phyloP scores from a whole-genome alignment of 1,140 invertebrate species.

The Oncopodura yosiiana region DNA sequence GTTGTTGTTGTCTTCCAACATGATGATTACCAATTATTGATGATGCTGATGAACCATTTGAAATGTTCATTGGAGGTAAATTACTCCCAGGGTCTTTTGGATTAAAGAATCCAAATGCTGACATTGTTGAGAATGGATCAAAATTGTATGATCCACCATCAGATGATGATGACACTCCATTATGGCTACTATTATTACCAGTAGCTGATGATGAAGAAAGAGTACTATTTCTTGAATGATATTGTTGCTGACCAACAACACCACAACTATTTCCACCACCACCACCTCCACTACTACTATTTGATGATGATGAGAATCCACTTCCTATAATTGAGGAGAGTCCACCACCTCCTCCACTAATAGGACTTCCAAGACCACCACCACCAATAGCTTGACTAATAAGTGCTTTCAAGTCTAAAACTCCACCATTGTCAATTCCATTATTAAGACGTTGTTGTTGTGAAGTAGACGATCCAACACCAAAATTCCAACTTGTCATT shows the following conservation, averaged over 20 bases:
- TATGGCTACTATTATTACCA: too few relatives aligned
- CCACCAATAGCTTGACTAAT: slow-evolving; percentile 21
- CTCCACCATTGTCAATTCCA: slow-evolving; percentile 11
- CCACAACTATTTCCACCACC: background rate
- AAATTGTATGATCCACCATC: too few relatives aligned
- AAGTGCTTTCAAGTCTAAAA: slow-evolving; percentile 24
- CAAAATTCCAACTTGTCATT: slow-evolving; percentile 30
- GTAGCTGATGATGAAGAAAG: too few relatives aligned
- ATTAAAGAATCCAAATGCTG: slow-evolving; percentile 34
- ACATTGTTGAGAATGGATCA: slow-evolving; percentile 31
- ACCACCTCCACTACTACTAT: slow-evolving; percentile 1
- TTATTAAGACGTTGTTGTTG: slow-evolving; percentile 6
- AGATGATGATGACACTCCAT: too few relatives aligned
- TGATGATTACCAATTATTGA: background rate
- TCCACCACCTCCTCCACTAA: background rate
- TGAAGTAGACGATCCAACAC: slow-evolving; percentile 9
- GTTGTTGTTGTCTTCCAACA: slow-evolving; percentile 5
- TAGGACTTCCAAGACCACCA: background rate
- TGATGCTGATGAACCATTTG: background rate
- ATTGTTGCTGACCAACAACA: too few relatives aligned
- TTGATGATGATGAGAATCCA: background rate
- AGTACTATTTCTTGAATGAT: background rate
- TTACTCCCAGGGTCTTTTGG: slow-evolving; percentile 28
- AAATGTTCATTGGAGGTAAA: background rate
- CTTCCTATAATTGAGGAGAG: background rate